Conservation (phyloP, 2,888 invertebrate genomes). For the Caenorhabditis sp. region DNA sequence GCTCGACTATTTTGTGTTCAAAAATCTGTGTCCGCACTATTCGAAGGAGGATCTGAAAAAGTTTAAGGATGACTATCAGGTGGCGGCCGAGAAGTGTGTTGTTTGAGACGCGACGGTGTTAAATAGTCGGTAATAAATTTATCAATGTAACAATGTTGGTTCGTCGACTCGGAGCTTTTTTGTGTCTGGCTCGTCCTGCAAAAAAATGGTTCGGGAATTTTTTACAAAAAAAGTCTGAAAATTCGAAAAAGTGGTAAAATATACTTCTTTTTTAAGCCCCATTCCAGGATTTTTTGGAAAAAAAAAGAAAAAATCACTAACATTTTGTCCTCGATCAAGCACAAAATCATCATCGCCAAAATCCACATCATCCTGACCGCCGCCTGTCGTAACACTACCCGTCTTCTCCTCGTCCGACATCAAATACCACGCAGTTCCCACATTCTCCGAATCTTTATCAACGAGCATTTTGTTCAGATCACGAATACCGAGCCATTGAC, state of each 20-base stretch:
- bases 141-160: no score
- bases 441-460: constrained; percentile 21
- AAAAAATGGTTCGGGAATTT: no score
- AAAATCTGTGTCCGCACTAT: constrained; percentile 2
- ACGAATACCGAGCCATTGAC: constrained; percentile 58
- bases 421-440: constrained; percentile 45
- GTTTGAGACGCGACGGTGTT: no score
- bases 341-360: background rate
- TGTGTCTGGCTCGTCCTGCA: no score
- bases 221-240: no score
- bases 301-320: no score
- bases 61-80: constrained; percentile 8
- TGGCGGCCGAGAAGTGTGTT: constrained; percentile 9
- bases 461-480: constrained; percentile 62
- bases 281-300: no score
- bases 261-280: no score
- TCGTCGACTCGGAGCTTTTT: no score
- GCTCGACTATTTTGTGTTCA: constrained; percentile 36
- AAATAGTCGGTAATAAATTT: no score
- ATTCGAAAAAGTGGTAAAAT: no score
- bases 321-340: background rate
- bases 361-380: background rate
- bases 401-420: constrained; percentile 6
- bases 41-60: constrained; percentile 3
- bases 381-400: background rate